Evolutionary conservation across 2,888 invertebrate species (phyloP), one percentile per base, ranked within the genome.

Genomic region (Axea sp.): DNA sequence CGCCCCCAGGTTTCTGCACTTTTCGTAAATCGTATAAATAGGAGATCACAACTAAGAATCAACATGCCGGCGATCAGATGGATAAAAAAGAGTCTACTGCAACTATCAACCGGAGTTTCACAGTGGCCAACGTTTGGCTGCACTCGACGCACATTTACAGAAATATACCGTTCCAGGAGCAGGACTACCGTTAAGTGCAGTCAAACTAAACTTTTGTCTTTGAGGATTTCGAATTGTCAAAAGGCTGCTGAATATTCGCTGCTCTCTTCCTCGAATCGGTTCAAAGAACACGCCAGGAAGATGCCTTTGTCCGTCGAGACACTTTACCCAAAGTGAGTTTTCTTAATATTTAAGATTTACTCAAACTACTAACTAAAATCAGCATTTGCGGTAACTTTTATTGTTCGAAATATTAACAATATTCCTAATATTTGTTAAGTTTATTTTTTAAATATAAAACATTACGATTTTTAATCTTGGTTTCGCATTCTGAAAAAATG

Each of bases 301-400:
- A 86, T 86, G 85, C 84, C 86, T 8, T 81, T 79, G 57, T 80
- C 78, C 28, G 72, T 82, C 1, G 82, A 83, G 9, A 68, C 73
- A 9, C 75, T 79, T 17, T 84, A 82, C 37, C 81, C 84, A 2
- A 82, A 68, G 86, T 86, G 60, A 85, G 47, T 47, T 47, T 19
- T n/a, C n/a, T n/a, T n/a, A n/a, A n/a, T n/a, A n/a, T n/a, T n/a
- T n/a, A n/a, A n/a, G n/a, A n/a, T n/a, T n/a, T n/a, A n/a, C n/a
- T n/a, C n/a, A n/a, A n/a, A n/a, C n/a, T n/a, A n/a, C n/a, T n/a
- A n/a, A n/a, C n/a, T n/a, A n/a, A n/a, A n/a, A n/a, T n/a, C n/a
- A n/a, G n/a, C n/a, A n/a, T n/a, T n/a, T n/a, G n/a, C n/a, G n/a
- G n/a, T n/a, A n/a, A n/a, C n/a, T n/a, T n/a, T n/a, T n/a, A n/a